Evolutionary conservation across 1,140 invertebrate species (phyloP), one percentile per base, ranked within the genome.

Genomic region (Helicoverpa zea): DNA sequence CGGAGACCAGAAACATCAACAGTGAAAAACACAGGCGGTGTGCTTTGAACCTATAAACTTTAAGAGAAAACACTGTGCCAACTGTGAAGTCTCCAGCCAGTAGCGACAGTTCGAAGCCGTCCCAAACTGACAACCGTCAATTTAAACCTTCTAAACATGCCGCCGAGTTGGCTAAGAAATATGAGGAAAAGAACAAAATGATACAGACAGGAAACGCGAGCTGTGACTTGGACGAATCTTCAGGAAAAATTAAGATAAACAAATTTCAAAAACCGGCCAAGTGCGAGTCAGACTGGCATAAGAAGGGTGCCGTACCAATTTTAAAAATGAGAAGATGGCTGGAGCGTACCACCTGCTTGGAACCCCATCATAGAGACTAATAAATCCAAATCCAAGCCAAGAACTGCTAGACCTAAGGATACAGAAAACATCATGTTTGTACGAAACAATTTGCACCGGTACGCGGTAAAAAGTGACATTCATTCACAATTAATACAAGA

Each of bases 21-120:
- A 63, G 23, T 23, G 35, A 68, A 84, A 82, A 70, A 9, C 61
- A 5, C 47, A 66, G 16, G 13, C 51, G 1, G 9, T 87, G 5
- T 87, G 72, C 68, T 70, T 91, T 2, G 87, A 87, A 0, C 86
- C 88, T 12, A 81, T 92, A 2, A 84, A 84, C 7, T 93, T 90
- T 56, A 92, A 90, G 77, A 89, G 81, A 30, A 93, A 23, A 23
- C 0, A 23, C 23, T 23, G 23, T 23, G 23, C 23, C 23, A 23
- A 23, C 23, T 23, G 23, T 16, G 23, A 5, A 64, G 16, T 35
- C 56, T 29, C 56, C 56, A 2, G 16, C n/a, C 23, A 23, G 23
- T 16, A 59, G 30, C 9, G 51, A 35, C 81, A 59, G 10, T 79
- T 79, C 80, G 0, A 76, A 80, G 13, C 68, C 61, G 2, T 9